phyloP scores from a whole-genome alignment of 1,140 invertebrate genomes.

The Neotoxoptera formosana region DNA sequence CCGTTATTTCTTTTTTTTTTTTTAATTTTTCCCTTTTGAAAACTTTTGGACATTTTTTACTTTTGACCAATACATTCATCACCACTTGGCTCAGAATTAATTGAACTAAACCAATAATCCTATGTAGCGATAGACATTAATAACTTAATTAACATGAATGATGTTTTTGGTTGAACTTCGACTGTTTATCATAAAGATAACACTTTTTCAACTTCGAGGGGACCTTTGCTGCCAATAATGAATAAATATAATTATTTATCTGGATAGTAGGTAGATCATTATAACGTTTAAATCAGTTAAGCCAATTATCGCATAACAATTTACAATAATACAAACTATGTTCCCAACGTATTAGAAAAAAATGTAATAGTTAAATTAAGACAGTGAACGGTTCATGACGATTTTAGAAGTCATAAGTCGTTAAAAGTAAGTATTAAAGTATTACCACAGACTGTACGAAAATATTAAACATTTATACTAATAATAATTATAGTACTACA shows the following conservation, averaged over 20 bases:
- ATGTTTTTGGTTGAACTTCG: neutral
- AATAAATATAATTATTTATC: neutral
- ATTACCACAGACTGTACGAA: too few species aligned
- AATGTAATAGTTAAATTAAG: too few species aligned
- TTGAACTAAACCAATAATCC: neutral
- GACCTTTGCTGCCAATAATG: neutral
- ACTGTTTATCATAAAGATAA: neutral
- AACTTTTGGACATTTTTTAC: too few species aligned
- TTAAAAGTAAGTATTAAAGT: too few species aligned
- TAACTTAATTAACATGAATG: neutral
- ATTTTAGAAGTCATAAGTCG: too few species aligned
- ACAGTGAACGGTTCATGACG: too few species aligned
- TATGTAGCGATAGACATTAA: neutral
- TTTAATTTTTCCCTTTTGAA: too few species aligned
- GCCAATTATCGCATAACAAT: neutral
- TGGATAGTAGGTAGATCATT: neutral
- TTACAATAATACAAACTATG: too few species aligned
- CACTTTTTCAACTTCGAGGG: neutral
- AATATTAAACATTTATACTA: too few species aligned
- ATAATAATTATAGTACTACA: too few species aligned
- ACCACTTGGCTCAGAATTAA: neutral
- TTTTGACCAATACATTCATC: neutral
- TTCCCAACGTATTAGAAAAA: too few species aligned
- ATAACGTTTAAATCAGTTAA: neutral
- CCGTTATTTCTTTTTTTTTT: too few species aligned